Evolutionary conservation across 2,888 invertebrate species (phyloP), one percentile per base, ranked within the genome.

Genomic region (Bombylius major): DNA sequence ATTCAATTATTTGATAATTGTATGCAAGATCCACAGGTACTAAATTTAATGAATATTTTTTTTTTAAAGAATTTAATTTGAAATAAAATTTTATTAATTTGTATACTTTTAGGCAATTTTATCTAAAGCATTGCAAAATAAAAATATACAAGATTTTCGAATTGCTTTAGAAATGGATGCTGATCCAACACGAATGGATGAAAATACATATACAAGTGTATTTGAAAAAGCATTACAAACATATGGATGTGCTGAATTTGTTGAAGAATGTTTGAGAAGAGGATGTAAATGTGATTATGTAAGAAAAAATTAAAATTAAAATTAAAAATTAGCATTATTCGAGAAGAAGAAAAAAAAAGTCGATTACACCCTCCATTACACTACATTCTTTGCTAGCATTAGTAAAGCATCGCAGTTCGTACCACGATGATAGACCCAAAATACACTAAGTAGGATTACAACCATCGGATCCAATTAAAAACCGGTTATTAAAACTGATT

Each of bases 111-210:
- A 73, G 70, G 63, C 64, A 45, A 65, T 68, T 45, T 53, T 73
- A 14, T 62, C 67, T 8, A 64, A 62, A n/a, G 71, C 72, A 7
- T 58, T 73, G 45, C 66, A 65, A 42, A 62, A 65, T n/a, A 62
- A 62, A 50, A 66, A 70, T 53, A 61, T 72, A 12, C 60, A 61
- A 3, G 67, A 70, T 23, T 73, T 73, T 58, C 63, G 62, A 32
- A 64, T 63, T 4, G 72, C 72, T 2, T 60, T 73, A 5, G 68
- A 71, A 49, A 67, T 65, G 64, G 74, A 71, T n/a, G 73, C 70
- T 4, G 66, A 68, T 50, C 67, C 72, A 3, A 63, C 64, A n/a
- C 59, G 62, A 33, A 61, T 59, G 53, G 71, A 70, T 52, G 64
- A 68, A 5, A 54, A 46, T 4, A 62, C 65, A 6, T 60, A 70